These are phyloP conservation scores for Vultur gryphus DNA, from an alignment of 2,797 vertebrate species.

Conservation along the genomic window DNA sequence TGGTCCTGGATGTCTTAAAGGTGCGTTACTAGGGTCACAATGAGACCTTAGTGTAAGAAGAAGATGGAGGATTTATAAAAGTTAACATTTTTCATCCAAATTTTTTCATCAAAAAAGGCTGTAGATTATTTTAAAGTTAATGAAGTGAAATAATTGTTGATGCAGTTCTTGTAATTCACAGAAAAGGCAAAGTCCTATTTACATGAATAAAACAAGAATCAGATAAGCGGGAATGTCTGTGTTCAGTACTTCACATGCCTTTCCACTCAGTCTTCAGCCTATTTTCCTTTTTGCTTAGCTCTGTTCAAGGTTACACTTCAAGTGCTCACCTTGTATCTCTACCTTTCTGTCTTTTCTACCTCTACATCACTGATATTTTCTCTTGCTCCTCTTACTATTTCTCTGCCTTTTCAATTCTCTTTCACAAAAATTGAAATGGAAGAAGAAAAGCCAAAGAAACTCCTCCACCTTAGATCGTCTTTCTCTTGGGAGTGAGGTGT, in stretches of 20 bases:
- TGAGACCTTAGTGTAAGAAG: background rate
- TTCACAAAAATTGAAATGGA: background rate
- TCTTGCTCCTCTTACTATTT: background rate
- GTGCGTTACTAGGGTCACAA: background rate
- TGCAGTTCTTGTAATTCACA: background rate
- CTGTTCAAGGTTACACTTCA: background rate
- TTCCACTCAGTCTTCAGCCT: background rate
- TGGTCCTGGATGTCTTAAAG: background rate
- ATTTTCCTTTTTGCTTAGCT: background rate
- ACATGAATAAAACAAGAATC: background rate
- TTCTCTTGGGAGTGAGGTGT: background rate
- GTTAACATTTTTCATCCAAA: background rate
- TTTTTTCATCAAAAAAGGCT: background rate
- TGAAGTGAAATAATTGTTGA: background rate
- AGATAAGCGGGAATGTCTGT: background rate
- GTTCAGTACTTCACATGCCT: background rate
- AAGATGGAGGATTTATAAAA: background rate
- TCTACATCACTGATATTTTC: background rate
- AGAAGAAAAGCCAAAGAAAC: background rate
- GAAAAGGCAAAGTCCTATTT: background rate
- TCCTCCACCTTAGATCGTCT: background rate
- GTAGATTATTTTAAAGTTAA: background rate
- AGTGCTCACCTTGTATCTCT: background rate
- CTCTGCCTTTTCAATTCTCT: background rate
- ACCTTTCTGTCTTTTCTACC: background rate